Evolutionary conservation across 2,888 invertebrate species (phyloP), one percentile per base, ranked within the genome.

Genomic region (Dryococelus australis): DNA sequence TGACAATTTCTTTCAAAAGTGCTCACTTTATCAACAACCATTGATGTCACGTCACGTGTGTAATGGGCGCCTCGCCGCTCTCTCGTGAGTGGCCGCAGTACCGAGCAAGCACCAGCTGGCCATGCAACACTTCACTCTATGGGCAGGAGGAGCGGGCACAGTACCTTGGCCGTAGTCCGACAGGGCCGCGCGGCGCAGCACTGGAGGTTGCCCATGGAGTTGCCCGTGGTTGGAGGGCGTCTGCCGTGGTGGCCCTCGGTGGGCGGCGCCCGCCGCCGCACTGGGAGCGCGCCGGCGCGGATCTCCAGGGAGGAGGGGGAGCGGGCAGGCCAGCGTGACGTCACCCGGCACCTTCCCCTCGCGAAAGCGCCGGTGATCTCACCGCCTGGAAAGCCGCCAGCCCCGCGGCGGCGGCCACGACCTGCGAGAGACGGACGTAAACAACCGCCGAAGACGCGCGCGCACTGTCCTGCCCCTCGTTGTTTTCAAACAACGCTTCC

Each of bases 381-480:
- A 65, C 65, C 65, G 65, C 24, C 65, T 65, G 65, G 65, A 65
- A 65, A 24, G 65, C 65, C 65, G 65, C 65, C 65, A 65, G 65
- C 65, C 65, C n/a, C 65, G 20, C 12, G 51, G 12, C 51, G 51
- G 65, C 20, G 65, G 8, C 6, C 65, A 1, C 20, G 65, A 65
- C 65, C 65, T 65, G 65, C 65, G 65, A n/a, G 51, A 20, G 65
- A 0, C 6, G 65, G 65, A n/a, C 65, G 65, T n/a, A n/a, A 65
- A 65, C 65, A 65, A 65, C 65, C 65, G 65, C 24, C 24, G 65
- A 65, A 8, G 24, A 16, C 65, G 65, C 24, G 24, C 16, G 65
- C 65, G 65, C 65, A 65, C 65, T n/a, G 65, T 1, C 65, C 65
- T 10, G 24, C 16, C 47, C 65, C 1, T 20, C 24, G 65, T n/a